Evolutionary conservation across 2,888 invertebrate genomes (phyloP).

Genomic region (Ceriagrion tenellum): DNA sequence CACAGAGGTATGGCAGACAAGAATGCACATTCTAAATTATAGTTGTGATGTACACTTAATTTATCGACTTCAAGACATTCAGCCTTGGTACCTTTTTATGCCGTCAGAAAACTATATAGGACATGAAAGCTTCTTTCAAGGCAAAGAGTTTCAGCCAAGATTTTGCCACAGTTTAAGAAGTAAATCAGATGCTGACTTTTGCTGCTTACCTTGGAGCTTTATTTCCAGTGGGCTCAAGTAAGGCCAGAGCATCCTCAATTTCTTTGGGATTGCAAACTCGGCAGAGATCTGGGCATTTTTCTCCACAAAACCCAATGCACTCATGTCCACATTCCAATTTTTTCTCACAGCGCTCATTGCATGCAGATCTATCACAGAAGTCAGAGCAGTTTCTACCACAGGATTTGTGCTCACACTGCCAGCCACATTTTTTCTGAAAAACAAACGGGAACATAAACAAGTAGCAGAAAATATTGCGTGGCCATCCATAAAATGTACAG

Average conservation of each 20-base stretch:
- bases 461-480: neutral
- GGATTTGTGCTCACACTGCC: slow-evolving; percentile 78
- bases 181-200: no score
- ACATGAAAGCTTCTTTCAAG: no score
- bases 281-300: slow-evolving; percentile 84
- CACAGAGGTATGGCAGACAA: no score
- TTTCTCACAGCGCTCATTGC: slow-evolving; percentile 77
- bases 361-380: slow-evolving; percentile 78
- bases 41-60: no score
- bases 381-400: slow-evolving; percentile 79
- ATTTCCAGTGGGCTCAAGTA: slow-evolving; percentile 80
- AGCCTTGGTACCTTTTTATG: no score
- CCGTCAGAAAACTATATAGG: no score
- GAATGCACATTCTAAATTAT: no score
- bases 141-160: no score
- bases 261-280: slow-evolving; percentile 79
- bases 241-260: slow-evolving; percentile 75
- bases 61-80: no score
- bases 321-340: slow-evolving; percentile 80
- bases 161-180: no score
- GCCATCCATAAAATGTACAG: no score
- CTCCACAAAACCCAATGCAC: slow-evolving; percentile 87
- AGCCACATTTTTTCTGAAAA: slow-evolving; percentile 77
- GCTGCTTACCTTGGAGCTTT: slow-evolving; percentile 78
- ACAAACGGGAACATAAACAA: neutral